phyloP scores from a whole-genome alignment of 2,797 vertebrate genomes.

The Dermochelys coriacea region DNA sequence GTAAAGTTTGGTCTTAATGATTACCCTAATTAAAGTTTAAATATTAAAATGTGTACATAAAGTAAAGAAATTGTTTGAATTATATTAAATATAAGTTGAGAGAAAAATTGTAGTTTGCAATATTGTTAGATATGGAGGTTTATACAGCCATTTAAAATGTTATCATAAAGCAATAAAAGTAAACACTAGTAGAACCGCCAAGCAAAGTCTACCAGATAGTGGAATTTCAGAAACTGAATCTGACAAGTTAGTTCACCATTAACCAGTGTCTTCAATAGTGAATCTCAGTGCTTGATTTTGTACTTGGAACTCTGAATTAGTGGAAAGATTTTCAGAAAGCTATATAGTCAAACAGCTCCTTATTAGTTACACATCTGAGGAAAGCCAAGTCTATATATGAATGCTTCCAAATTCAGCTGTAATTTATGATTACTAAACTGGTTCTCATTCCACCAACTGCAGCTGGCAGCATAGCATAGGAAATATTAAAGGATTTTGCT shows the following conservation, averaged over 20 bases:
- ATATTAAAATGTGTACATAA: background rate
- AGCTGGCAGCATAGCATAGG: background rate
- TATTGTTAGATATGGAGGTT: background rate
- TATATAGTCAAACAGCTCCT: background rate
- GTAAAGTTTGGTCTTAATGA: background rate
- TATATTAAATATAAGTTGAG: background rate
- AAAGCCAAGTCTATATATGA: background rate
- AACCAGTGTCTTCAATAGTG: background rate
- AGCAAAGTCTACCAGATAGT: background rate
- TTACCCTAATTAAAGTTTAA: background rate
- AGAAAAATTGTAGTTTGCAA: background rate
- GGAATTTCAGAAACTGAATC: background rate
- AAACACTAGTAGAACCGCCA: background rate
- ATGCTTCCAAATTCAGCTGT: background rate
- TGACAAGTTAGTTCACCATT: background rate
- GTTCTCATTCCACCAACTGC: background rate
- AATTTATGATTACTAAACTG: background rate
- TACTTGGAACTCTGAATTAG: background rate
- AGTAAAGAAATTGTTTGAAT: background rate
- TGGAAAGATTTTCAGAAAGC: background rate
- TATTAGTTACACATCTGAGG: background rate
- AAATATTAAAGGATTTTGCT: conserved; percentile 2
- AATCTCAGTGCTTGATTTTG: background rate
- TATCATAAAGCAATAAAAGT: background rate
- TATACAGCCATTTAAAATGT: background rate